Conservation (phyloP, 2,888 invertebrate genomes). For the Sphaerophoria taeniata region DNA sequence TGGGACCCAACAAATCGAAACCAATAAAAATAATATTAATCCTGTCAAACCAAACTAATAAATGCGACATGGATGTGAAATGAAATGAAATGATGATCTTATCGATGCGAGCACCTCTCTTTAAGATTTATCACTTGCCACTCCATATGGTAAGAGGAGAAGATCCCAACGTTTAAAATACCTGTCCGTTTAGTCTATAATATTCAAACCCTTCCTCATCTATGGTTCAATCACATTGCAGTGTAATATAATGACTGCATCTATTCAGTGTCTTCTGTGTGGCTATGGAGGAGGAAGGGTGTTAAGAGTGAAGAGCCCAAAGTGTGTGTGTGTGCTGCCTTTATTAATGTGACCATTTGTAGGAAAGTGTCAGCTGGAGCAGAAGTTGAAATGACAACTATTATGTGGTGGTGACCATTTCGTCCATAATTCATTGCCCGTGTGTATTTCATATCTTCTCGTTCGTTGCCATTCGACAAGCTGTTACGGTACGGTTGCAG, state of each 20-base stretch:
- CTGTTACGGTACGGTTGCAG: slow-evolving; percentile 37
- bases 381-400: slow-evolving; percentile 72
- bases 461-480: background rate
- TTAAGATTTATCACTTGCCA: slow-evolving; percentile 66
- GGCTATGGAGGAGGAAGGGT: background rate
- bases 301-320: background rate
- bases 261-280: slow-evolving; percentile 57
- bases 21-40: slow-evolving; percentile 62
- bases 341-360: slow-evolving; percentile 71
- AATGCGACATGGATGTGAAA: slow-evolving; percentile 38
- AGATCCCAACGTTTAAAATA: slow-evolving; percentile 40
- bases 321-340: slow-evolving; percentile 42
- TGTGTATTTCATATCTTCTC: slow-evolving; percentile 51
- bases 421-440: slow-evolving; percentile 68
- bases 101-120: slow-evolving; percentile 51
- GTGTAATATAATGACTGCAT: slow-evolving; percentile 48
- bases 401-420: slow-evolving; percentile 73
- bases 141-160: slow-evolving; percentile 65
- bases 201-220: slow-evolving; percentile 10
- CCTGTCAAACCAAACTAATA: slow-evolving; percentile 49
- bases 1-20: slow-evolving; percentile 63
- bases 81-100: slow-evolving; percentile 51
- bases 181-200: slow-evolving; percentile 7
- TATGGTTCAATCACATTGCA: slow-evolving; percentile 52
- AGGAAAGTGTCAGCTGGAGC: slow-evolving; percentile 70